Evolutionary conservation across 92 coral and sea anemone species (phyloP), one percentile per base, ranked within the genome.

Genomic region (Hydrozoanthus gracilis): DNA sequence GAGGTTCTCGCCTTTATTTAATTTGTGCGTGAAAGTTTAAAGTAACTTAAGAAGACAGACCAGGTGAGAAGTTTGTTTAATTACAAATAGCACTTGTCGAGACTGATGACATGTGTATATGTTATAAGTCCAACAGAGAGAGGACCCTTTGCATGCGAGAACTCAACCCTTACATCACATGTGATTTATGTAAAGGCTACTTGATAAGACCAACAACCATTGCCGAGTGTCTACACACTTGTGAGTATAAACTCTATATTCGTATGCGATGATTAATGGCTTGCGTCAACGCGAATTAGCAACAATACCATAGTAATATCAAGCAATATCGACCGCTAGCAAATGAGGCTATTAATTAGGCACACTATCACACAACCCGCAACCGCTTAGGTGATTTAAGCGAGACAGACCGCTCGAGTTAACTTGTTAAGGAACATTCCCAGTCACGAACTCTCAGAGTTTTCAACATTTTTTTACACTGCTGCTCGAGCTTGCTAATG

Each of bases 171-270:
- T 72, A 89, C 84, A 86, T 93, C 77, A 93, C 92, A 80, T 93
- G 96, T 87, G 90, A 87, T 78, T 92, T 93, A 51, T 94, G 98
- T 77, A 86, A 90, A 86, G 95, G 96, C 72, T 93, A 93, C 88
- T 87, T 92, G 94, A 92, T 93, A 83, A 92, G 88, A 87, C 94
- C 96, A 46, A 93, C 96, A 72, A 93, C 96, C 15, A 89, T 93
- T 48, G 89, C 96, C 13, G 96, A 93, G 89, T 93, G 96, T 87
- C 70, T 93, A 56, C 96, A 93, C 79, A 93, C 96, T 83, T 93
- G 96, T 93, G 89, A 86, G 96, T 93, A 82, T 82, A 88, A 48
- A 87, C 69, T n/a, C 71, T 54, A 74, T 45, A 10, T 5, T 61
- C 12, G 68, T 61, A 13, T 7, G 78, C 4, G n/a, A 7, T 20